A percentile compares a stretch with the other conserved stretches of the same genome.
phyloP scores from a whole-genome alignment of 2,888 invertebrate species.

The Yponomeuta malinellus region DNA sequence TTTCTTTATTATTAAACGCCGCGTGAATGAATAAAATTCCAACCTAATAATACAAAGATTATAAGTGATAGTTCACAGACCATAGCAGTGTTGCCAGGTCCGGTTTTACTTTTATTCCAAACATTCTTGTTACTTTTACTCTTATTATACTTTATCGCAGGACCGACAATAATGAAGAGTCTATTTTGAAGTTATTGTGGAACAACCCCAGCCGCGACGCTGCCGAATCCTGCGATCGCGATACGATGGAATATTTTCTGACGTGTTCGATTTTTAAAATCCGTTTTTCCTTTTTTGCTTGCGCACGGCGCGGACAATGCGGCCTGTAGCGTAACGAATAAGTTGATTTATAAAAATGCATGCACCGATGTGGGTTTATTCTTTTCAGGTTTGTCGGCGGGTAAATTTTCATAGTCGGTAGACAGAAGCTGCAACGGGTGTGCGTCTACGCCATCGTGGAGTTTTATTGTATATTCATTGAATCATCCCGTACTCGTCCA shows the following conservation, averaged over 20 bases:
- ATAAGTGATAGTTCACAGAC: too few species aligned
- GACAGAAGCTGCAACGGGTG: background rate
- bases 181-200: conserved; percentile 22
- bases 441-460: too few species aligned
- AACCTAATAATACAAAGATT: too few species aligned
- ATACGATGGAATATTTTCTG: conserved; percentile 58
- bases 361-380: conserved; percentile 41
- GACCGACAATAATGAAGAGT: background rate
- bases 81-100: too few species aligned
- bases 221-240: conserved; percentile 41
- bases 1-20: too few species aligned
- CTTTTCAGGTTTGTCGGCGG: background rate
- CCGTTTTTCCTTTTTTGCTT: conserved; percentile 37
- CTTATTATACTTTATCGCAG: too few species aligned
- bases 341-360: conserved; percentile 62
- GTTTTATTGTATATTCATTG: too few species aligned
- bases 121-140: too few species aligned
- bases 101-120: too few species aligned
- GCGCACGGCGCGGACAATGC: conserved; percentile 58
- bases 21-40: too few species aligned
- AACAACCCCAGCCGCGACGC: conserved; percentile 25
- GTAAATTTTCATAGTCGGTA: background rate
- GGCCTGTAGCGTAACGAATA: conserved; percentile 63
- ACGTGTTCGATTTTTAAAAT: conserved; percentile 54
- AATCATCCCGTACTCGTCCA: too few species aligned